These are phyloP conservation scores for Drosophila funebris DNA, from an alignment of 1,140 invertebrate species.

Conservation along the genomic window DNA sequence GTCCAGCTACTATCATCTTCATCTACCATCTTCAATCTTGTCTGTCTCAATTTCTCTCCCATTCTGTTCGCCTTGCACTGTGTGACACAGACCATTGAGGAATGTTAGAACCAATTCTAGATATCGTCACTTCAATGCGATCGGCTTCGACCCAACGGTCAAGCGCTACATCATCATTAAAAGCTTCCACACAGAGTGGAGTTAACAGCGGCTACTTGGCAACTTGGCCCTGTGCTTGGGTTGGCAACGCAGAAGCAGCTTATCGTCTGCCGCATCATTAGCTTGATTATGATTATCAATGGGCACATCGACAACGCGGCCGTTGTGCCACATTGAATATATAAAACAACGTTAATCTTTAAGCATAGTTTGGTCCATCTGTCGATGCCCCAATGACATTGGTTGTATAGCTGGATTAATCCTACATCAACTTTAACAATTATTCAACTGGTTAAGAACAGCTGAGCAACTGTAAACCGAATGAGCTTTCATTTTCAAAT, in stretches of 20 bases:
- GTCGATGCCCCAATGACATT: constrained; percentile 15
- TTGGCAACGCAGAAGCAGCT: constrained; percentile 35
- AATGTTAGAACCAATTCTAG: constrained; percentile 64
- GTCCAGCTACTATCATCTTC: background rate
- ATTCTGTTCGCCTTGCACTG: background rate
- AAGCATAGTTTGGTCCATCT: background rate
- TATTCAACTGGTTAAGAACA: too few relatives aligned
- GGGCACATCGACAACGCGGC: constrained; percentile 63
- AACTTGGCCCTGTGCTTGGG: background rate
- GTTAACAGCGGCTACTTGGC: background rate
- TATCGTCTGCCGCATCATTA: constrained; percentile 78
- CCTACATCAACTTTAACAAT: background rate
- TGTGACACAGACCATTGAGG: constrained; percentile 35
- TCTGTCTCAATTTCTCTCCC: background rate
- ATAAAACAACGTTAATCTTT: constrained; percentile 44
- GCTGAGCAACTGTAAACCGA: too few relatives aligned
- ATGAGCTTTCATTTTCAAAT: too few relatives aligned
- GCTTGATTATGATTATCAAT: constrained; percentile 82
- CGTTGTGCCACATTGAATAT: constrained; percentile 48
- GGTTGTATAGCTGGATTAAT: constrained; percentile 1
- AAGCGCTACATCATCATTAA: constrained; percentile 64
- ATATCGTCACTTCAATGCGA: constrained; percentile 64
- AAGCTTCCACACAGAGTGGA: constrained; percentile 12
- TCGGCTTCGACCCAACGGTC: constrained; percentile 30
- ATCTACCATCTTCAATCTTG: constrained; percentile 1